Evolutionary conservation across 2,113 vertebrate genomes (phyloP).

Genomic region (Nanorana parkeri): DNA sequence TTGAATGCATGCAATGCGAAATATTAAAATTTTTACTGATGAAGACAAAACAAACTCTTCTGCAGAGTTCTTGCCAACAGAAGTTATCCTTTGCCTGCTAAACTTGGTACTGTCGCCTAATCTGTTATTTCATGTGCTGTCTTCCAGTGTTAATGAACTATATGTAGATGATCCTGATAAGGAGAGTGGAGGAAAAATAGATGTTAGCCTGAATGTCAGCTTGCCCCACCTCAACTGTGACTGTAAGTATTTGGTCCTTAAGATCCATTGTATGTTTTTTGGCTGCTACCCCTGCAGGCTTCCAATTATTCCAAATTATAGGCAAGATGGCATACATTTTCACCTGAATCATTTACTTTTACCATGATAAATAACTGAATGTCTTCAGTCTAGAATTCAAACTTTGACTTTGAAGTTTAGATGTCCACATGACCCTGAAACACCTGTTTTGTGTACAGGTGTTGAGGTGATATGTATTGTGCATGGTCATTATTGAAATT

Average conservation of each 20-base stretch:
- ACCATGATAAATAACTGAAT: too few species aligned
- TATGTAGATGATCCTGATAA: slow-evolving; percentile 99
- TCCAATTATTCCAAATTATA: too few species aligned
- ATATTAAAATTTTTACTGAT: not conserved
- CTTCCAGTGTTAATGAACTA: slow-evolving; percentile 91
- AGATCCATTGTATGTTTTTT: too few species aligned
- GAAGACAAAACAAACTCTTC: not conserved
- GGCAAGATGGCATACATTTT: too few species aligned
- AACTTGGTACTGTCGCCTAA: not conserved
- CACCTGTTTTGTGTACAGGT: too few species aligned
- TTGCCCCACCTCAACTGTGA: slow-evolving; percentile 97
- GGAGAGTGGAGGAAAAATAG: slow-evolving; percentile 98
- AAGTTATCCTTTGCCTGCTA: not conserved
- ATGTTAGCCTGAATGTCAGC: slow-evolving; percentile 98
- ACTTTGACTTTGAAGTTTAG: too few species aligned
- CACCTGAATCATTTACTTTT: too few species aligned
- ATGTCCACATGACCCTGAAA: too few species aligned
- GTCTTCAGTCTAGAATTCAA: too few species aligned
- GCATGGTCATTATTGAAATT: too few species aligned
- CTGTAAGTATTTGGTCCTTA: slow-evolving; percentile 81
- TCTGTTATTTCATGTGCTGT: slow-evolving; percentile 1
- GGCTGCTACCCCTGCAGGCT: too few species aligned
- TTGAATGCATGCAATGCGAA: not conserved
- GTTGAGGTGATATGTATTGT: too few species aligned
- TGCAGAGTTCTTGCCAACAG: not conserved